Conservation (phyloP, 2,888 invertebrate species). For the Drosophila niveifrons region DNA sequence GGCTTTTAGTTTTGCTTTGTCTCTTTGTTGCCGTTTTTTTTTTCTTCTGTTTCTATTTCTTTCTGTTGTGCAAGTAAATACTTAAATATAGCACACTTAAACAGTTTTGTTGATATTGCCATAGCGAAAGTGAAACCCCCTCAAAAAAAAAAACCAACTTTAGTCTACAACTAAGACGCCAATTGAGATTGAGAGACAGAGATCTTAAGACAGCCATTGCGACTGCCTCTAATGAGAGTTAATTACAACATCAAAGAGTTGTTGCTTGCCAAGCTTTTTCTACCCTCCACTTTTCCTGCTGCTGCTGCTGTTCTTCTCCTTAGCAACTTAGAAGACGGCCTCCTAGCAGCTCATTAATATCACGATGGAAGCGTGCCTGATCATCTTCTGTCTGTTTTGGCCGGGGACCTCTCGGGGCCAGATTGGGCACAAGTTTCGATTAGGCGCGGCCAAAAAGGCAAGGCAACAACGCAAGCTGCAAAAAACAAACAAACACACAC, state of each 20-base stretch:
- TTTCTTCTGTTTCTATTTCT: conserved; percentile 14
- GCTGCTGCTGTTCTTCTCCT: background rate
- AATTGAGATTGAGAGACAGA: conserved; percentile 14
- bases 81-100: conserved; percentile 81
- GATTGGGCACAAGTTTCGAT: conserved; percentile 73
- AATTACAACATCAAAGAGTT: conserved; percentile 77
- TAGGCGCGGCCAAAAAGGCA: conserved; percentile 71
- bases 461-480: conserved; percentile 35
- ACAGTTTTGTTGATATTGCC: conserved; percentile 60
- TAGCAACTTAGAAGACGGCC: background rate
- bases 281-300: conserved; percentile 1
- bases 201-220: conserved; percentile 30
- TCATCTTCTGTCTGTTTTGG: conserved; percentile 44
- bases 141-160: background rate
- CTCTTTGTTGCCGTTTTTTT: conserved; percentile 43
- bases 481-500: conserved; percentile 26
- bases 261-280: background rate
- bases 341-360: conserved; percentile 28
- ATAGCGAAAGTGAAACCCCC: conserved; percentile 73
- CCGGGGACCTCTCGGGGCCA: conserved; percentile 32
- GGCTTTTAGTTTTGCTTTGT: conserved; percentile 64
- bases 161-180: conserved; percentile 2
- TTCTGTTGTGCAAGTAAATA: conserved; percentile 74
- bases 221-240: conserved; percentile 76
- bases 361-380: conserved; percentile 34